phyloP scores from a whole-genome alignment of 1,140 invertebrate species.

The Heterodera carotae region DNA sequence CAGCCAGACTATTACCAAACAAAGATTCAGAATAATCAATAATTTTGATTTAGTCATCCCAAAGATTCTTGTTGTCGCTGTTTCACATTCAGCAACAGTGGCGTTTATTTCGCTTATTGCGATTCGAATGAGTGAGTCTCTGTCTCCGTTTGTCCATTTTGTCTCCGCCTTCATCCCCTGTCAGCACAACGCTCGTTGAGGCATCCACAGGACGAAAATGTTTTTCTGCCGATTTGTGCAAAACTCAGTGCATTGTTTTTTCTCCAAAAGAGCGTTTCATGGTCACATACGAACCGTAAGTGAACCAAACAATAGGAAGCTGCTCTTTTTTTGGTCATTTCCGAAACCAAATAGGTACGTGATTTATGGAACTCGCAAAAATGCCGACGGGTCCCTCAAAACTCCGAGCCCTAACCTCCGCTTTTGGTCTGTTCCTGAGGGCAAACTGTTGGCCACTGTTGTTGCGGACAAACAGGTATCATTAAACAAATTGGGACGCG shows the following conservation, averaged over 20 bases:
- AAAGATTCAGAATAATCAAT: background rate
- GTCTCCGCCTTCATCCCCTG: background rate
- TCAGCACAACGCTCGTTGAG: constrained; percentile 48
- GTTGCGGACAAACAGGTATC: constrained; percentile 56
- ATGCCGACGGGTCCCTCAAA: constrained; percentile 39
- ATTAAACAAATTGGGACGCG: no score
- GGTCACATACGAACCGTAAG: constrained; percentile 46
- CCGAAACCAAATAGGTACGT: constrained; percentile 44
- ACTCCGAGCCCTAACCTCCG: constrained; percentile 57
- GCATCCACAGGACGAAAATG: constrained; percentile 49
- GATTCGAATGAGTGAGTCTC: constrained; percentile 47
- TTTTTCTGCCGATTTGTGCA: constrained; percentile 29
- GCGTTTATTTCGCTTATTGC: constrained; percentile 50
- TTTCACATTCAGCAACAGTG: constrained; percentile 52
- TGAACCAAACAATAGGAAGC: background rate
- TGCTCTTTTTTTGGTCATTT: background rate
- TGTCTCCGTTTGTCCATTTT: background rate
- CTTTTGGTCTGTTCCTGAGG: constrained; percentile 47
- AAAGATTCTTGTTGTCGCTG: constrained; percentile 38
- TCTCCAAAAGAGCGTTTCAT: constrained; percentile 48
- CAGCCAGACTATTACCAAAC: no score
- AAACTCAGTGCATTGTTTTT: constrained; percentile 44
- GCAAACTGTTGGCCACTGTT: constrained; percentile 44
- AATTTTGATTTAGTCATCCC: constrained; percentile 39
- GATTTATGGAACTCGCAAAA: constrained; percentile 44